Conservation (phyloP, 2,797 vertebrate genomes). For the Lagocephalus sceleratus region DNA sequence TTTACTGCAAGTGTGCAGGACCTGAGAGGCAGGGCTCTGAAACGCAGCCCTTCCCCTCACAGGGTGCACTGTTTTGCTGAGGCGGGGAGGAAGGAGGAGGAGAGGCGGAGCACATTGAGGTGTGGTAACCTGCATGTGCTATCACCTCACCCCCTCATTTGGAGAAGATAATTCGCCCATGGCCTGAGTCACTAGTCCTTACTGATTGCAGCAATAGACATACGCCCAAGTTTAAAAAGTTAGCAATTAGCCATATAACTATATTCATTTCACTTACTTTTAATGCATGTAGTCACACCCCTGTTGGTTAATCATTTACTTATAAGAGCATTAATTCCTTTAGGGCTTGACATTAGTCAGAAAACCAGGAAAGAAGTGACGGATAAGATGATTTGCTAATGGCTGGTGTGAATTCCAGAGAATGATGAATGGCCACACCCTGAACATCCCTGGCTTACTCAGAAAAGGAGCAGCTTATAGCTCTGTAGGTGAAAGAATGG, state of each 20-base stretch:
- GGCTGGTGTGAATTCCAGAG: constrained; percentile 22
- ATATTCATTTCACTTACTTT: too few species aligned
- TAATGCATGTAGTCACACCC: too few species aligned
- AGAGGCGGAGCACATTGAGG: constrained; percentile 47
- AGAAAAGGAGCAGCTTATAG: neutral
- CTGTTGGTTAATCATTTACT: constrained; percentile 50
- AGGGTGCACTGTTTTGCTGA: constrained; percentile 27
- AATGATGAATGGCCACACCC: constrained; percentile 33
- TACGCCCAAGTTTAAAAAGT: too few species aligned
- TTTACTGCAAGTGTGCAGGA: constrained; percentile 56
- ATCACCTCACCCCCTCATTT: constrained; percentile 31
- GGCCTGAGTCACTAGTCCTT: constrained; percentile 17
- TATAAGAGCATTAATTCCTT: constrained; percentile 48
- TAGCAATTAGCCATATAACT: too few species aligned
- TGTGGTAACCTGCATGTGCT: constrained; percentile 57
- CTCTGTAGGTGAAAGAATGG: neutral
- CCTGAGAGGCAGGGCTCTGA: constrained; percentile 52
- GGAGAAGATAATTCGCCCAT: constrained; percentile 17
- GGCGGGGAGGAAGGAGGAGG: constrained; percentile 25
- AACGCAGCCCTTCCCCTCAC: constrained; percentile 61
- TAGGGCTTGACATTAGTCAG: constrained; percentile 11
- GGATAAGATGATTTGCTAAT: constrained; percentile 38
- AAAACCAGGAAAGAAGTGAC: constrained; percentile 18
- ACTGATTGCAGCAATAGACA: constrained; percentile 1
- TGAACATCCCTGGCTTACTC: constrained; percentile 11